Evolutionary conservation across 2,113 vertebrate species (phyloP), one percentile per base, ranked within the genome.

Genomic region (Nerophis lumbriciformis): DNA sequence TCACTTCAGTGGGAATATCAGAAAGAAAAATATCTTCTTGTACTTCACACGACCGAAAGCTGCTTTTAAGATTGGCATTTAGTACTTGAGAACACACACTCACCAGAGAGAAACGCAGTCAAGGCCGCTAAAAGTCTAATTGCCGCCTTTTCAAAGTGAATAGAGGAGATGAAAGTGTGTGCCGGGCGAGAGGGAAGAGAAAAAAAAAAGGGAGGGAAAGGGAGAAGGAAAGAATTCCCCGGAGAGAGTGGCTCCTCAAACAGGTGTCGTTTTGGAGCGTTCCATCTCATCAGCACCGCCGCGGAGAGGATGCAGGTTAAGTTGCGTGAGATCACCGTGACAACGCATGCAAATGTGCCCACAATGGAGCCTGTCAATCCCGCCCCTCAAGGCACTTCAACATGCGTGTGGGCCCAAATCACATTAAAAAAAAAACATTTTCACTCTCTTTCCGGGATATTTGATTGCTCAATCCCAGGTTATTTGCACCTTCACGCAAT

Each of bases 271-370:
- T 79, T 82, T 79, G 83, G 81, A 80, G 78, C 73, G 86, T 83
- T 87, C 72, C 75, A 62, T 77, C 77, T 85, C 86, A 84, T 83
- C 83, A 79, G 48, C 19, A 45, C 59, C 51, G 51, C 45, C 59
- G 51, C 56, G 75, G 71, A 76, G 76, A 42, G 82, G 75, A 76
- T 69, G 68, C 83, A 88, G 87, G 85, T 86, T 86, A 87, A 87
- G 73, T 83, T 82, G 81, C 81, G 87, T 83, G 81, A 85, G 85
- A 85, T 84, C 76, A 85, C 81, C 36, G 65, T 85, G 82, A 86
- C 83, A 85, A 77, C 71, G 62, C 76, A 88, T 85, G 79, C 80
- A 84, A 82, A 88, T 83, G 77, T 65, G 64, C 80, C 83, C 70
- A 82, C 73, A 85, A 86, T 77, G 68, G 57, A 69, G 59, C 15